phyloP scores from a whole-genome alignment of 92 coral and sea anemone species.

The Phenganax subtilis region DNA sequence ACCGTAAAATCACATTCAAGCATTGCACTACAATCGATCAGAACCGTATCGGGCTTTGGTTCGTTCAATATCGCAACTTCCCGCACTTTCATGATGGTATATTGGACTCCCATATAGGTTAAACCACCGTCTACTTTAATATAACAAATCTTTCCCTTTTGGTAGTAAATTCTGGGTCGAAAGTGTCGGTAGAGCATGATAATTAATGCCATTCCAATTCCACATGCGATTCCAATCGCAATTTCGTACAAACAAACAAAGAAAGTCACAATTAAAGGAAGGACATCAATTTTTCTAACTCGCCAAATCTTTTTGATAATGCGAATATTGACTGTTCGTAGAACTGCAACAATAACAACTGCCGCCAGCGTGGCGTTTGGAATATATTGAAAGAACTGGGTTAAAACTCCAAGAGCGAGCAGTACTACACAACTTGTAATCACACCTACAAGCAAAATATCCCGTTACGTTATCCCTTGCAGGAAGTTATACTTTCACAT shows the following conservation, averaged over 20 bases:
- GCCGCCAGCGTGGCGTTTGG: conserved; percentile 36
- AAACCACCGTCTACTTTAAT: conserved; percentile 24
- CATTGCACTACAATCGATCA: conserved; percentile 31
- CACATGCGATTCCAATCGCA: conserved; percentile 34
- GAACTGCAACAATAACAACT: conserved; percentile 22
- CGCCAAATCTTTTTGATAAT: conserved; percentile 29
- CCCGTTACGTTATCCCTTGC: no score
- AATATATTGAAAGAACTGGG: conserved; percentile 38
- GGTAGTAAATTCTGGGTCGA: conserved; percentile 20
- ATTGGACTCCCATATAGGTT: conserved; percentile 25
- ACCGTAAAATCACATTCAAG: conserved; percentile 35
- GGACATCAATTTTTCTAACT: conserved; percentile 22
- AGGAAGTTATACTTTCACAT: no score
- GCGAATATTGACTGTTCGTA: conserved; percentile 33
- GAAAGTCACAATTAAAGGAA: conserved; percentile 23
- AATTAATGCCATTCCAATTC: conserved; percentile 20
- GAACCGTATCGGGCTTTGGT: conserved; percentile 8
- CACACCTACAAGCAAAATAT: conserved; percentile 30
- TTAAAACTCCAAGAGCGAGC: conserved; percentile 34
- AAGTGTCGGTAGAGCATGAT: conserved; percentile 28
- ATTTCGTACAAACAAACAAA: conserved; percentile 38
- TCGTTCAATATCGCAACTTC: conserved; percentile 5
- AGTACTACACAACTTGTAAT: conserved; percentile 33
- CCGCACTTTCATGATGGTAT: conserved; percentile 18
- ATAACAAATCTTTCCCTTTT: conserved; percentile 1